Evolutionary conservation across 2,888 invertebrate species (phyloP).

Genomic region (Tetragonisca angustula): DNA sequence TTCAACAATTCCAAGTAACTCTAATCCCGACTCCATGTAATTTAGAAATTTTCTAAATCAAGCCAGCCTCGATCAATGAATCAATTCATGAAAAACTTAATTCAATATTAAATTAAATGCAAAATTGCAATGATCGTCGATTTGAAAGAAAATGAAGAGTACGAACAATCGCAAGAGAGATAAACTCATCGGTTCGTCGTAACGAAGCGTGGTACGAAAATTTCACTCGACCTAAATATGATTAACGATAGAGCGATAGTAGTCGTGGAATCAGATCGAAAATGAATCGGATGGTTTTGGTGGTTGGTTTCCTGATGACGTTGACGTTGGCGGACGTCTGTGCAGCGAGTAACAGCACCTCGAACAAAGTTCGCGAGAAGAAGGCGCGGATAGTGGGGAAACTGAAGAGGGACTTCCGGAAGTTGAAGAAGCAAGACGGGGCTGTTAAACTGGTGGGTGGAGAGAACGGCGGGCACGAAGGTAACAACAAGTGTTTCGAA

Average conservation of each 20-base stretch:
- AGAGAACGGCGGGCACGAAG: slow-evolving; percentile 88
- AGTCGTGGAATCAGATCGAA: slow-evolving; percentile 14
- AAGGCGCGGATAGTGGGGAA: slow-evolving; percentile 88
- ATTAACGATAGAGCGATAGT: background rate
- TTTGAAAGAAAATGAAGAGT: background rate
- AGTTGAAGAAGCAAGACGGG: slow-evolving; percentile 90
- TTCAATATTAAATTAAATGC: too few species aligned
- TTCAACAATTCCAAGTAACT: too few species aligned
- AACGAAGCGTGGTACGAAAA: background rate
- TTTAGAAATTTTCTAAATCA: too few species aligned
- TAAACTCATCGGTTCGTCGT: background rate
- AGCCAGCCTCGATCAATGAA: background rate
- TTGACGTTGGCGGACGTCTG: slow-evolving; percentile 33
- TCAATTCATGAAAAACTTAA: background rate
- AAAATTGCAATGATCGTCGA: too few species aligned
- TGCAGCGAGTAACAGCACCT: slow-evolving; percentile 23
- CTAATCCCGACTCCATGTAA: background rate
- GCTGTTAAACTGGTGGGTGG: slow-evolving; percentile 89
- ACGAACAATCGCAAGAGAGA: background rate
- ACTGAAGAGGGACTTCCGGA: slow-evolving; percentile 89
- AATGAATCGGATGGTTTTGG: slow-evolving; percentile 16
- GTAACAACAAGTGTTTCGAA: slow-evolving; percentile 83
- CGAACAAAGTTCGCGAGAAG: slow-evolving; percentile 66
- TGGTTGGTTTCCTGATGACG: slow-evolving; percentile 18
- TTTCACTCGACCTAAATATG: background rate